Percentiles rank a stretch among this genome's conserved stretches.
Evolutionary conservation across 64 coral and sea anemone species (phyloP).

Genomic region (Montipora efflorescens): DNA sequence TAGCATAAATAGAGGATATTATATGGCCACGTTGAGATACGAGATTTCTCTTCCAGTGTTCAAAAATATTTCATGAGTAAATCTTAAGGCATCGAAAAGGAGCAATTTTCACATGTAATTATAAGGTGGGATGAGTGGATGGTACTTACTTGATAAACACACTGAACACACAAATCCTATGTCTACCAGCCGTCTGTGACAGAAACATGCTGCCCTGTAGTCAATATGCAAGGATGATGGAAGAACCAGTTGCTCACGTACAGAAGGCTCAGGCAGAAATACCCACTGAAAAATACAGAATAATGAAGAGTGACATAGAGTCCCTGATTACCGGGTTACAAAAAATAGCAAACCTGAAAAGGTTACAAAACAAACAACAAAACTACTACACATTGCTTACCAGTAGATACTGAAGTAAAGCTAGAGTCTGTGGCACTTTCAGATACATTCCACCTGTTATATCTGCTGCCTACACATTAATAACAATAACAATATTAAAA

Average conservation of each 20-base stretch:
- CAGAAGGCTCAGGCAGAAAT: constrained; percentile 75
- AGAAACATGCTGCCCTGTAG: constrained; percentile 97
- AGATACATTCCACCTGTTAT: constrained; percentile 95
- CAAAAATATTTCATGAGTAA: too few relatives aligned
- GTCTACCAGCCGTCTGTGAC: constrained; percentile 88
- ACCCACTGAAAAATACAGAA: constrained; percentile 77
- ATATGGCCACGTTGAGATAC: too few relatives aligned
- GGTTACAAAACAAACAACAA: too few relatives aligned
- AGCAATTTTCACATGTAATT: too few relatives aligned
- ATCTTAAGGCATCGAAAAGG: too few relatives aligned
- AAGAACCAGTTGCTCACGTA: constrained; percentile 80
- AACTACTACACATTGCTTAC: constrained; percentile 49
- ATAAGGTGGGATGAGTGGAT: background rate
- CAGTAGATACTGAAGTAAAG: constrained; percentile 92
- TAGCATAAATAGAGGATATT: too few relatives aligned
- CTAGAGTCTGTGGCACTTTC: constrained; percentile 80
- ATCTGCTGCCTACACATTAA: constrained; percentile 75
- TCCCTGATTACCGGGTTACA: too few relatives aligned
- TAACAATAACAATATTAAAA: background rate
- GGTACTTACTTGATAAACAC: constrained; percentile 96
- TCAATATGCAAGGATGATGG: constrained; percentile 89
- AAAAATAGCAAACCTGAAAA: too few relatives aligned
- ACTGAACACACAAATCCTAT: constrained; percentile 98
- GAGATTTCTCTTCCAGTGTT: too few relatives aligned
- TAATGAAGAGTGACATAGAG: too few relatives aligned